Base-by-base conservation (phyloP, 2,113 vertebrate genomes). In the Sturnira hondurensis region DNA sequence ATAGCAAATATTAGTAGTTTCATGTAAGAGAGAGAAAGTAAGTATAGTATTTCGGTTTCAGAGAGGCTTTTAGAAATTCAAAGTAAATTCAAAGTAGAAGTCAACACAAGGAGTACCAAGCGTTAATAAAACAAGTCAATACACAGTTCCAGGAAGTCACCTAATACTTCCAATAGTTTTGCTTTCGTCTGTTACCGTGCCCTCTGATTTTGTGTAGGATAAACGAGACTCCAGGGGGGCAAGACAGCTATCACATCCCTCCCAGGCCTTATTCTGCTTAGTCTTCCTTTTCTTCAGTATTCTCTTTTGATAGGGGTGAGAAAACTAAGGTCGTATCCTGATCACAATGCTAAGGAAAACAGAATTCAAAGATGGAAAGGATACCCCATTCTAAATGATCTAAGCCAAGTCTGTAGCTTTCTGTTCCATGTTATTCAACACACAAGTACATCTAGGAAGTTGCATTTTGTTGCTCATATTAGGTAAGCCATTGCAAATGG, bases 21-120 rank as follows among this genome's bases (percentile, higher is more conserved):
- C 81, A 76, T 76, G 28, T 58, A 43, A 36, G 80, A 76, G 52
- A 82, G 45, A 38, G 22, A 84, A 41, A 88, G 50, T n/a, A 84
- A 61, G 31, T n/a, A 26, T 58, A 70, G 38, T 80, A 67, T 86
- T 91, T 88, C 86, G 26, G 20, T 82, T 95, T 83, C 41, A 89
- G 83, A 91, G n/a, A 74, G 50, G 26, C 38, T 85, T 78, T 87
- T 93, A 67, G 36, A 65, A 95, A 95, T 61, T 94, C 52, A 92
- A 92, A 63, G 65, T 94, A 71, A 19, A 88, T 22, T 93, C 28
- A 88, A 63, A 86, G n/a, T 54, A 56, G 22, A 52, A 76, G 33
- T 78, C 67, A 91, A 93, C 38, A 86, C 6, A 86, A 50, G 31
- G 52, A 87, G 3, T 58, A 52, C 20, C 54, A 74, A 26, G 41